Evolutionary conservation across 1,140 invertebrate species (phyloP).

Genomic region (Drosophila oshimai): DNA sequence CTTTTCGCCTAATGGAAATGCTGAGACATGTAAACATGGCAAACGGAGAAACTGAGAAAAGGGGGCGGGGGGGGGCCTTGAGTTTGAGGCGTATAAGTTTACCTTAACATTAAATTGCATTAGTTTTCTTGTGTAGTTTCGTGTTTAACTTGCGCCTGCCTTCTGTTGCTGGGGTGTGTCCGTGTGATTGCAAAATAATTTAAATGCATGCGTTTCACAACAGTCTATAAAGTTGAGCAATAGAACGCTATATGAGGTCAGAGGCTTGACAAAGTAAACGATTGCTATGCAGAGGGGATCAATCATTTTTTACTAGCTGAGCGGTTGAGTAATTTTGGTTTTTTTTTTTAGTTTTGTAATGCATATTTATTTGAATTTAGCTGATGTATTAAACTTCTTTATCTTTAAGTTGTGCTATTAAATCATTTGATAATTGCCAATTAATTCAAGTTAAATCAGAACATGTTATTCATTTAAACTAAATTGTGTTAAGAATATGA

Average conservation of each 20-base stretch:
- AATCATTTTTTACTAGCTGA: neutral
- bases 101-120: slow-evolving; percentile 56
- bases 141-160: slow-evolving; percentile 31
- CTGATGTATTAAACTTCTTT: no score
- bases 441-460: no score
- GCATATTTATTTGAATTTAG: neutral
- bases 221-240: slow-evolving; percentile 10
- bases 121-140: slow-evolving; percentile 51
- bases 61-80: neutral
- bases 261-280: slow-evolving; percentile 9
- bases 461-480: no score
- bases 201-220: slow-evolving; percentile 42
- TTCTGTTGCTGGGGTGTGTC: slow-evolving; percentile 35
- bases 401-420: no score
- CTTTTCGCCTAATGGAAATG: slow-evolving; percentile 69
- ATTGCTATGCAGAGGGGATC: neutral
- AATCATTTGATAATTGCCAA: no score
- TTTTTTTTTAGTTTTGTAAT: neutral
- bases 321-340: slow-evolving; percentile 3
- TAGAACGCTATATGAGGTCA: slow-evolving; percentile 22
- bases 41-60: neutral
- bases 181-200: slow-evolving; percentile 25
- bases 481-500: no score
- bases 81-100: slow-evolving; percentile 44
- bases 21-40: slow-evolving; percentile 61